Evolutionary conservation across 2,113 vertebrate species (phyloP), one percentile per base, ranked within the genome.

Genomic region (Xyliphius kryptos): DNA sequence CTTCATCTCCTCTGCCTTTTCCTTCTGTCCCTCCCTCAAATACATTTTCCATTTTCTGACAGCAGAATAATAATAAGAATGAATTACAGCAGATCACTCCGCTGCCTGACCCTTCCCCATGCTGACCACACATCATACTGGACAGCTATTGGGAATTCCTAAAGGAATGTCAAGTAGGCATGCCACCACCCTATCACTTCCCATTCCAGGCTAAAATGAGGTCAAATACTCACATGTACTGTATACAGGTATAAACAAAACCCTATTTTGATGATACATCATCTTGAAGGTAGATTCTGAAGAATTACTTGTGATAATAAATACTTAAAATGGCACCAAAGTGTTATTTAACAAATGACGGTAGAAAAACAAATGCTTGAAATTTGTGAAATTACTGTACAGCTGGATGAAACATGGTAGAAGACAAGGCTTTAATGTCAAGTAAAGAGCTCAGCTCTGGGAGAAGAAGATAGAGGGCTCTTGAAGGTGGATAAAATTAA

Each of bases 401-500:
- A 20, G 22, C 44, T 3, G 13, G 47, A 61, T 61, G 26, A 73
- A 66, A 66, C 11, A 21, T 57, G 46, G 61, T 16, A 14, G 21
- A 50, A 64, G 56, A 74, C 37, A 21, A 44, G 58, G 52, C 38
- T 56, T 82, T 80, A 81, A 79, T 82, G 64, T 75, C 74, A 74
- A 81, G 75, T 81, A 75, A 79, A 84, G 79, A 74, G 79, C 82
- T 82, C 77, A 76, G 74, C 67, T 80, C 72, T 80, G 78, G 80
- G 78, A 72, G 79, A 78, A 71, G 69, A 81, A 85, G 83, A 86
- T 79, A 79, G 81, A 85, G 76, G 68, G 74, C 75, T 76, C 76
- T 82, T 77, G 79, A 82, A 81, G 77, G 78, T 72, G 82, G 83
- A 82, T 85, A 84, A 83, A 87, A 85, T 86, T 88, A 83, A 82